Evolutionary conservation across 2,888 invertebrate species (phyloP).

Genomic region (Harmothoe impar): DNA sequence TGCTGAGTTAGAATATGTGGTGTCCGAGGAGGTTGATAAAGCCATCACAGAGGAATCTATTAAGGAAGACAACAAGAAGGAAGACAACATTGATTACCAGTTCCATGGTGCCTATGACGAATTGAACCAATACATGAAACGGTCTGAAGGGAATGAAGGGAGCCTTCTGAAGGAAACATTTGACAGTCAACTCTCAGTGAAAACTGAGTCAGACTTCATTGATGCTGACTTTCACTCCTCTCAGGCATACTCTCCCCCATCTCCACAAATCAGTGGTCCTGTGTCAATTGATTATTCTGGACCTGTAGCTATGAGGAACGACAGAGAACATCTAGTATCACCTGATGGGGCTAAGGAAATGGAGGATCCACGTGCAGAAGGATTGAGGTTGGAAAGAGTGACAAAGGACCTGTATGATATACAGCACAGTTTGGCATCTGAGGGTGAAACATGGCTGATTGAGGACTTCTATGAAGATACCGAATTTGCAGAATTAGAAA

Average conservation of each 20-base stretch:
- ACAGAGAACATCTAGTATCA: not conserved
- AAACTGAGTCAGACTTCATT: conserved; percentile 24
- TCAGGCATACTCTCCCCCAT: not conserved
- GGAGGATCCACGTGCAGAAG: conserved; percentile 3
- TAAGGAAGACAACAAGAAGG: not conserved
- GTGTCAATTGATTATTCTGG: not conserved
- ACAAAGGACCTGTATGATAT: conserved; percentile 54
- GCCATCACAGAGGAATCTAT: not conserved
- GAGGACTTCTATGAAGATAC: conserved; percentile 55
- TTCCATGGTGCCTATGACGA: conserved; percentile 42
- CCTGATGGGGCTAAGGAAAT: not conserved
- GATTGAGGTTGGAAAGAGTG: not conserved
- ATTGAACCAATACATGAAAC: not conserved
- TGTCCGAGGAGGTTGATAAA: not conserved
- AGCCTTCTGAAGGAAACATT: not conserved
- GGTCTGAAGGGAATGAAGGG: not conserved
- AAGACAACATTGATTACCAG: not conserved
- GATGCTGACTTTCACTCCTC: conserved; percentile 2
- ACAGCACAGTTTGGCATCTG: conserved; percentile 28
- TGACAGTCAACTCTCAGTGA: conserved; percentile 39
- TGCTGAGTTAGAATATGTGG: not conserved
- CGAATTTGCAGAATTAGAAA: conserved; percentile 31
- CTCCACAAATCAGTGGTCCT: not conserved
- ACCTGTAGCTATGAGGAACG: not conserved
- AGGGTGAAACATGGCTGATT: conserved; percentile 48